phyloP scores from a whole-genome alignment of 2,113 vertebrate species.

The Zosterops borbonicus region DNA sequence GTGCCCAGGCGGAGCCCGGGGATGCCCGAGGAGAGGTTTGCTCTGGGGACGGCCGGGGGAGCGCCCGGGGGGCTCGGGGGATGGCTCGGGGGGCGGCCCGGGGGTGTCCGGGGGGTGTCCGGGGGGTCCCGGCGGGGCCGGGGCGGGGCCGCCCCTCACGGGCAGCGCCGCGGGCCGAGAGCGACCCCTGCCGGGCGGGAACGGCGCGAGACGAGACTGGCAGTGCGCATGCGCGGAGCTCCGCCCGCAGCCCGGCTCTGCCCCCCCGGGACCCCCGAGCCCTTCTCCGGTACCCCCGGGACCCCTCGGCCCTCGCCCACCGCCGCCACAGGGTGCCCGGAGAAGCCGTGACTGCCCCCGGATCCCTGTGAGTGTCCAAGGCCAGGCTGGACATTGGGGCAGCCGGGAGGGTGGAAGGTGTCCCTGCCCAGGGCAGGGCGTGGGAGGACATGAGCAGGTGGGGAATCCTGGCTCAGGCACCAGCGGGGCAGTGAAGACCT shows the following conservation, averaged over 20 bases:
- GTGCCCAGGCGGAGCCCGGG: no score
- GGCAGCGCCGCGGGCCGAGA: not conserved
- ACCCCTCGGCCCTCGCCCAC: not conserved
- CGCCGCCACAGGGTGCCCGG: no score
- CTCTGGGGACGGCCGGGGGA: not conserved
- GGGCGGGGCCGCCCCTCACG: not conserved
- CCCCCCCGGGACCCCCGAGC: no score
- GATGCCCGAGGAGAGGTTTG: not conserved
- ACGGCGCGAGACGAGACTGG: accelerated
- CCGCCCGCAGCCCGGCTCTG: not conserved
- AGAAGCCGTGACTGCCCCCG: not conserved
- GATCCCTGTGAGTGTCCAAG: not conserved
- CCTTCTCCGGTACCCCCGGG: no score
- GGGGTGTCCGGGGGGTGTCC: no score
- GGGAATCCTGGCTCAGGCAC: not conserved
- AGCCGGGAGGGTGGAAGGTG: not conserved
- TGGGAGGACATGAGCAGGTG: not conserved
- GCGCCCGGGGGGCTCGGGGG: not conserved
- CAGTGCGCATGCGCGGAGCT: not conserved
- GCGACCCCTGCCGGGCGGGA: not conserved
- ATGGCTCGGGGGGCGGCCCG: not conserved
- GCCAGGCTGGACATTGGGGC: not conserved
- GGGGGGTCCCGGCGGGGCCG: no score
- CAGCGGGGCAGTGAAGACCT: not conserved
- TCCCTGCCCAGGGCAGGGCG: no score